These are phyloP conservation scores for Brachyhypopomus gauderio DNA, from an alignment of 2,113 vertebrate species.

Conservation along the genomic window DNA sequence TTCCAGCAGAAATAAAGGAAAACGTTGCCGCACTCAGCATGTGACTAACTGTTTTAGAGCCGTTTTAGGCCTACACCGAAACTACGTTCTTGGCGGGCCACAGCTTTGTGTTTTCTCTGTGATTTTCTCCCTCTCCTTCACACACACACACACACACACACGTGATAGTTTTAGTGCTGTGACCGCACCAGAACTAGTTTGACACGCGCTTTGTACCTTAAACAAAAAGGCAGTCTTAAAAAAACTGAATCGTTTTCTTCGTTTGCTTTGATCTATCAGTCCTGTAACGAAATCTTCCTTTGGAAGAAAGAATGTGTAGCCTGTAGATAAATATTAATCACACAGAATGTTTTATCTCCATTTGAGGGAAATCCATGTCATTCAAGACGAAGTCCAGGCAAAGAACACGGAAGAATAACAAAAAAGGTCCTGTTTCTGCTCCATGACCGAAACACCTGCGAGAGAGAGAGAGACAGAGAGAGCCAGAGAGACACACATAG, in stretches of 20 bases:
- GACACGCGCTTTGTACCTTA: constrained; percentile 19
- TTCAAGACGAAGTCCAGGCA: constrained; percentile 57
- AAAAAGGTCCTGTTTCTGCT: constrained; percentile 68
- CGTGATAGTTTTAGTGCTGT: constrained; percentile 1
- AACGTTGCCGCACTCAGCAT: constrained; percentile 35
- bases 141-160: too few species aligned
- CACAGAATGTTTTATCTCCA: constrained; percentile 66
- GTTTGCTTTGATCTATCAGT: constrained; percentile 78
- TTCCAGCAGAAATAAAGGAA: constrained; percentile 58
- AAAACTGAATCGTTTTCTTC: constrained; percentile 70
- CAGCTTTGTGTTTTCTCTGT: not conserved
- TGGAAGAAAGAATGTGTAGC: constrained; percentile 55
- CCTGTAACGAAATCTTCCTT: constrained; percentile 52
- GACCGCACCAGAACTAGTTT: constrained; percentile 8
- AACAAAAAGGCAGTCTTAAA: not conserved
- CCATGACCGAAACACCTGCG: constrained; percentile 80
- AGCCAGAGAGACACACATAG: constrained; percentile 65
- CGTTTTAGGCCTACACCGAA: not conserved
- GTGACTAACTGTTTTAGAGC: not conserved
- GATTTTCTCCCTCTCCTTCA: not conserved
- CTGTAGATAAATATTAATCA: constrained; percentile 49
- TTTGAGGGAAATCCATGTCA: constrained; percentile 73
- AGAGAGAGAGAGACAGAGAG: constrained; percentile 69
- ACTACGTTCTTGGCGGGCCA: too few species aligned
- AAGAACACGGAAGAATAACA: constrained; percentile 67